Evolutionary conservation across 2,797 vertebrate species (phyloP).

Genomic region (Merluccius polli): DNA sequence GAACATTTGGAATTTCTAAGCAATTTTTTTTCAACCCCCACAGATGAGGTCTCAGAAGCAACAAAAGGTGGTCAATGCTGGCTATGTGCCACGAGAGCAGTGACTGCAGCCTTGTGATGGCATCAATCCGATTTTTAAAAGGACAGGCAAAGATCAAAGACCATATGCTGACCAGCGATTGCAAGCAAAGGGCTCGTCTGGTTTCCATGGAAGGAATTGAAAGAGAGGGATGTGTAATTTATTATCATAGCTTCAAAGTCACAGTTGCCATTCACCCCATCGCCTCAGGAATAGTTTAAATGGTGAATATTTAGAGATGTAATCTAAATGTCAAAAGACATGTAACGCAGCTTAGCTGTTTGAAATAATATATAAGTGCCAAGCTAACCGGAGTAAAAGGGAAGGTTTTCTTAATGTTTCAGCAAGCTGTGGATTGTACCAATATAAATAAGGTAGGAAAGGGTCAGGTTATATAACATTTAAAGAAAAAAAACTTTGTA

Average conservation of each 20-base stretch:
- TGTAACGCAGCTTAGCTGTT: not conserved
- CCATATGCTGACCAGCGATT: not conserved
- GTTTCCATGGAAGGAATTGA: conserved; percentile 20
- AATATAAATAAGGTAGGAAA: not conserved
- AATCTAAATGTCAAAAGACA: conserved; percentile 13
- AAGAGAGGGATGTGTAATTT: conserved; percentile 8
- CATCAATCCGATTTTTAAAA: conserved; percentile 3
- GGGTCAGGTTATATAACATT: not conserved
- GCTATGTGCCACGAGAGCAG: not conserved
- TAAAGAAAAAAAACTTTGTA: no score
- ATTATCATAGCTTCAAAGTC: conserved; percentile 28
- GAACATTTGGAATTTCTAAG: no score
- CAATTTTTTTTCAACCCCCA: no score
- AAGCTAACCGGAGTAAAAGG: not conserved
- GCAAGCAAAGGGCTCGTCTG: conserved; percentile 10
- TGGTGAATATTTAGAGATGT: conserved; percentile 8
- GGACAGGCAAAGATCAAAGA: conserved; percentile 25
- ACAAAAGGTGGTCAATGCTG: no score
- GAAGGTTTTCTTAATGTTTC: not conserved
- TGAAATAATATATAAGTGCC: conserved; percentile 10
- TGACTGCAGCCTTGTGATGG: not conserved
- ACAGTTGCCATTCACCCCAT: conserved; percentile 16
- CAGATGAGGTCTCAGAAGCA: not conserved
- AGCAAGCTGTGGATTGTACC: not conserved
- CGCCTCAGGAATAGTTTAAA: conserved; percentile 9